phyloP scores from a whole-genome alignment of 2,888 invertebrate genomes.

The Entomobrya multifasciata region DNA sequence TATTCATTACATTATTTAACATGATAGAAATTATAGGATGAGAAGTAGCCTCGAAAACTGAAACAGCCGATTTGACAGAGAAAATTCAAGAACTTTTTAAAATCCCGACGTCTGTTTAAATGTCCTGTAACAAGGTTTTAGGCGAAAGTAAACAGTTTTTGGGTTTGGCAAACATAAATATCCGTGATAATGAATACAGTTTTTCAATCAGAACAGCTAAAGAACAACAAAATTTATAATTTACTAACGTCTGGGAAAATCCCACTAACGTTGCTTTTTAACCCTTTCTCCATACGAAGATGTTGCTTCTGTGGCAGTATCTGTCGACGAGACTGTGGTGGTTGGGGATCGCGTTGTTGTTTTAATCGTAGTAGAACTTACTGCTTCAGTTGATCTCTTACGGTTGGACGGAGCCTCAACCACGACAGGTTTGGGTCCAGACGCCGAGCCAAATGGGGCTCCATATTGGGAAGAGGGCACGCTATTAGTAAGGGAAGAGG shows the following conservation, averaged over 20 bases:
- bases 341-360: slow-evolving; percentile 31
- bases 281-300: slow-evolving; percentile 56
- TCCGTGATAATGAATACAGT: slow-evolving; percentile 41
- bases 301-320: slow-evolving; percentile 36
- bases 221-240: slow-evolving; percentile 64
- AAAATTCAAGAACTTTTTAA: too few species aligned
- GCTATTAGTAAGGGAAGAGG: slow-evolving; percentile 21
- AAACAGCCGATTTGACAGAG: too few species aligned
- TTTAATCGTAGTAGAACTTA: slow-evolving; percentile 51
- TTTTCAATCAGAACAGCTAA: slow-evolving; percentile 28
- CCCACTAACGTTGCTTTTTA: slow-evolving; percentile 39
- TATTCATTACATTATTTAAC: too few species aligned
- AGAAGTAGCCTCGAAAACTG: too few species aligned
- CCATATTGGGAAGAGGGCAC: slow-evolving; percentile 69
- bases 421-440: slow-evolving; percentile 70
- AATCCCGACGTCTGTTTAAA: too few species aligned
- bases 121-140: too few species aligned
- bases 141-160: too few species aligned
- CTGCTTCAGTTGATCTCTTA: slow-evolving; percentile 56
- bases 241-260: background rate
- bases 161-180: slow-evolving; percentile 71
- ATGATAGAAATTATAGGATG: too few species aligned
- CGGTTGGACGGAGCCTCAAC: slow-evolving; percentile 65
- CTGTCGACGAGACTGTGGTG: slow-evolving; percentile 28
- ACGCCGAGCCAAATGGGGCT: slow-evolving; percentile 68